Base-by-base conservation (phyloP, 2,888 invertebrate genomes). In the Watsonalla cultraria region DNA sequence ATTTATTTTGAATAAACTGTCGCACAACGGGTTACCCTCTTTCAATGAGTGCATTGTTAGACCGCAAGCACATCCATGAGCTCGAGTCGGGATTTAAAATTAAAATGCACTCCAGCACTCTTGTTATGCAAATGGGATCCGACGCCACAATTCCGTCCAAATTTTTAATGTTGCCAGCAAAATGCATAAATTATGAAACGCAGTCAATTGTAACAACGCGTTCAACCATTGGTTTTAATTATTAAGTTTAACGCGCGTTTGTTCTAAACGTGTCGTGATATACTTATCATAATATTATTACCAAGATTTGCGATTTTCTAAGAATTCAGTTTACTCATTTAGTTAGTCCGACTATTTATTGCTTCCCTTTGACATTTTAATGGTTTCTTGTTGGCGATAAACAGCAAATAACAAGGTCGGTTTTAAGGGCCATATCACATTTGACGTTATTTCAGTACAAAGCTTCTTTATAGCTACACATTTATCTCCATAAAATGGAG, bases 91-190 rank as follows among this genome's bases (percentile, higher is more conserved):
- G 61, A 66, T 71, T 76, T 78, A 60, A 71, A 77, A 80, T 79
- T 73, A 70, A 82, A 81, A 77, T 72, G 74, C 73, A 75, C 67
- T 66, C 24, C 67, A 60, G 57, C 57, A 61, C 66, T 59, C 65
- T 77, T 80, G 73, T 75, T 74, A 81, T 82, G 75, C 68, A 78
- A 75, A 80, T 76, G 64, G 66, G 54, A 54, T 51, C 48, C 54
- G 46, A 59, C 62, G 60, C 65, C 62, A 62, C 66, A 56, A 66
- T 65, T 72, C 68, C 59, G 69, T 66, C 64, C 57, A 58, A 60
- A 64, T 65, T 68, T 58, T 64, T 58, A 57, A 55, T 57, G 55
- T 60, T 54, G 54, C 57, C 58, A 51, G 55, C 24, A 24, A 24
- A 24, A 24, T 24, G 1, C 4, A 24, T 24, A 24, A 24, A 24